Evolutionary conservation across 2,797 vertebrate species (phyloP).

Genomic region (Tangara arthus): DNA sequence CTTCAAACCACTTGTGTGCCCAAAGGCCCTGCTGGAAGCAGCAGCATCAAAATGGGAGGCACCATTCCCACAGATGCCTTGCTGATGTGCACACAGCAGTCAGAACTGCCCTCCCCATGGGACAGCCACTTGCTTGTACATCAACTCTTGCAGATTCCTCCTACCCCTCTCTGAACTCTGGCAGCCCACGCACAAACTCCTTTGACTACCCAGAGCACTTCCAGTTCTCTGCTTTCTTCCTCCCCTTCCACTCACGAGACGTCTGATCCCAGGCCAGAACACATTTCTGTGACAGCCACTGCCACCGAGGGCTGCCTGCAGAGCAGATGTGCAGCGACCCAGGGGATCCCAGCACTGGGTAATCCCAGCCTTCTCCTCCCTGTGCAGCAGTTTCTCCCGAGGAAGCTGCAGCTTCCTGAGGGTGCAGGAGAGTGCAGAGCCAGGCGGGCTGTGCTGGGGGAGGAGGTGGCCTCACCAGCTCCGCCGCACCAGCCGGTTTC

Average conservation of each 20-base stretch:
- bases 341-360: neutral
- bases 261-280: neutral
- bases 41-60: neutral
- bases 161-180: neutral
- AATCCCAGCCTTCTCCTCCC: neutral
- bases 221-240: neutral
- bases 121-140: neutral
- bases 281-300: neutral
- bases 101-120: neutral
- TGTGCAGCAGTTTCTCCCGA: constrained; percentile 29
- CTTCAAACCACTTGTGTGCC: neutral
- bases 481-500: neutral
- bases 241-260: neutral
- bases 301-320: neutral
- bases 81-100: neutral
- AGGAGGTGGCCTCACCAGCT: neutral
- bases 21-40: neutral
- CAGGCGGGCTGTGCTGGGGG: neutral
- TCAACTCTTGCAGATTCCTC: neutral
- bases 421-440: neutral
- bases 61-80: neutral
- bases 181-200: neutral
- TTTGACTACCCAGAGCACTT: neutral
- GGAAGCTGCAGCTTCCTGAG: constrained; percentile 77
- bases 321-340: neutral